A percentile compares a stretch with the other conserved stretches of the same genome.
These are phyloP conservation scores for Campoplex nolae DNA, from an alignment of 2,888 invertebrate species.

Conservation along the genomic window DNA sequence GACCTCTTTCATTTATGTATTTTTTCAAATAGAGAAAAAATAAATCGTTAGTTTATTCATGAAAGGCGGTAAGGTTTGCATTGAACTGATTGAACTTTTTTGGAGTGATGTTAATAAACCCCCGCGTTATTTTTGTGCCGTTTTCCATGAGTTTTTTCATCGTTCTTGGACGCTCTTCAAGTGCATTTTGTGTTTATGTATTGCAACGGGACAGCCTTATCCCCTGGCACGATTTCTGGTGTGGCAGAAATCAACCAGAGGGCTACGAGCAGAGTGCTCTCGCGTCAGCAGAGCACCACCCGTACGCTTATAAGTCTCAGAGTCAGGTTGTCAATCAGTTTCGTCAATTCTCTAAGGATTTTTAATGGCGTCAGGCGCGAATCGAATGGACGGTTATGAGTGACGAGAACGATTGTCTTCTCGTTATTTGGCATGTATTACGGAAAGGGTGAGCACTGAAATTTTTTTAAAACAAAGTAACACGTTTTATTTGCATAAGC, in stretches of 20 bases:
- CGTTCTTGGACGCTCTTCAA: not conserved
- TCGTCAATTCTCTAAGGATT: too few species aligned
- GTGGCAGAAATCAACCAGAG: too few species aligned
- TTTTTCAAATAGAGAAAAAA: too few species aligned
- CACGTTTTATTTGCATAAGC: slow-evolving; percentile 66
- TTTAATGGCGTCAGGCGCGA: too few species aligned
- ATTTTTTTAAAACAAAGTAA: slow-evolving; percentile 57
- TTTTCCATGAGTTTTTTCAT: not conserved
- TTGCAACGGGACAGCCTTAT: too few species aligned
- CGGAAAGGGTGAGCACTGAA: not conserved
- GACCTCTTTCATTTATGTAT: too few species aligned
- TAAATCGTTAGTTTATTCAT: not conserved
- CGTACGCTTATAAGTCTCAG: too few species aligned
- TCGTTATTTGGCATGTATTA: not conserved
- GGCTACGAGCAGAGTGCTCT: too few species aligned
- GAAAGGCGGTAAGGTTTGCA: not conserved
- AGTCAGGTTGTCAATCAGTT: too few species aligned
- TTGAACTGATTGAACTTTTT: not conserved
- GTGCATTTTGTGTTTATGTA: not conserved
- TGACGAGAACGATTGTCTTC: not conserved
- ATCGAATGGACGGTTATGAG: too few species aligned
- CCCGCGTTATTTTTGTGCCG: not conserved
- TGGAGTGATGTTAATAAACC: not conserved
- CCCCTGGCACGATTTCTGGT: too few species aligned
- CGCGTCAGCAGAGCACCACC: too few species aligned